These are phyloP conservation scores for Coelopa pilipes DNA, from an alignment of 2,888 invertebrate species.

Conservation along the genomic window DNA sequence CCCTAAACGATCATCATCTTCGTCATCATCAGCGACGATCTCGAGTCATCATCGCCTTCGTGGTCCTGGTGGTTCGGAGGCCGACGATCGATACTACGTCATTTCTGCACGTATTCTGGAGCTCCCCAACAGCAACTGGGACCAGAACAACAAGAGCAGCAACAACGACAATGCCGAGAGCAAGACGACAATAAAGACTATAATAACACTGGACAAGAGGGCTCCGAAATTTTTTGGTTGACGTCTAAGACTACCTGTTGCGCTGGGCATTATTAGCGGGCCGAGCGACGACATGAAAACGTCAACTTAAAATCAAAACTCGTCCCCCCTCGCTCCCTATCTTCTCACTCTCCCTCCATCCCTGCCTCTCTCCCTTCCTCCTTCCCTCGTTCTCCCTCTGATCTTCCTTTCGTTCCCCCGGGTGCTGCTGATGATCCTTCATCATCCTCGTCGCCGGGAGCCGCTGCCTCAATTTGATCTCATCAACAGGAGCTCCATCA, in stretches of 20 bases:
- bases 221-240: conserved; percentile 14
- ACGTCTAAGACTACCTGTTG: conserved; percentile 60
- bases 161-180: background rate
- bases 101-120: conserved; percentile 30
- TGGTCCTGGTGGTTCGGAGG: background rate
- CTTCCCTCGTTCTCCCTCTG: background rate
- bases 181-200: too few species aligned
- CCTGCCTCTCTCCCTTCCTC: background rate
- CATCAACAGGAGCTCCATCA: conserved; percentile 27
- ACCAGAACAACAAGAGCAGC: background rate
- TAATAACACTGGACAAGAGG: background rate
- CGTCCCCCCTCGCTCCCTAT: background rate
- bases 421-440: conserved; percentile 6
- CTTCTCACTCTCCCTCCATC: background rate
- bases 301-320: conserved; percentile 54
- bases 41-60: too few species aligned
- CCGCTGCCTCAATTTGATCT: conserved; percentile 29
- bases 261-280: conserved; percentile 64
- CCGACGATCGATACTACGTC: conserved; percentile 4
- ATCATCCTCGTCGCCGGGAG: background rate
- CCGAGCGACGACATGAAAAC: conserved; percentile 64
- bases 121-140: background rate
- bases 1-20: background rate
- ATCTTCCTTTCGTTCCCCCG: too few species aligned
- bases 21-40: background rate